Percentiles rank a stretch among this genome's conserved stretches.
Conservation (phyloP, 2,113 vertebrate genomes). For the Carettochelys insculpta region DNA sequence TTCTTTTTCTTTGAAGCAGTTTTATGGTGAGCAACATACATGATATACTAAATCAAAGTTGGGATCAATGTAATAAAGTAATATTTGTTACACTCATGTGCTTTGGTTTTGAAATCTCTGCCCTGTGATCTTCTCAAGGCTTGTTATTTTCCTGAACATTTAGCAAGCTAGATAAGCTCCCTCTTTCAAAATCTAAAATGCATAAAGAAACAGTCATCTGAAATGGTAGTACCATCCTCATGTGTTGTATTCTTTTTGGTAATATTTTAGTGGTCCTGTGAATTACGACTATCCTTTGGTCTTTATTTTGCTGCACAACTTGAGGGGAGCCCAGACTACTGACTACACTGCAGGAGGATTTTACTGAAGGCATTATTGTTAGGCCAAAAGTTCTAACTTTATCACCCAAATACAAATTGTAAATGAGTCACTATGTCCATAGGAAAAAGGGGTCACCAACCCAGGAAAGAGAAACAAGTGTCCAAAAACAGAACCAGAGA, state of each 20-base stretch:
- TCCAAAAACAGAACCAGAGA: background rate
- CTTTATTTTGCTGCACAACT: background rate
- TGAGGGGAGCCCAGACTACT: background rate
- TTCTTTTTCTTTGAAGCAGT: background rate
- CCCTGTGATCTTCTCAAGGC: background rate
- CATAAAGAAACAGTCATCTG: background rate
- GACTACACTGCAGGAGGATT: background rate
- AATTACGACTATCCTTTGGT: background rate
- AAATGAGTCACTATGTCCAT: background rate
- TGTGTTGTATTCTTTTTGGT: background rate
- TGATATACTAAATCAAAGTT: background rate
- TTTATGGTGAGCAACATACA: background rate
- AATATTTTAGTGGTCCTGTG: background rate
- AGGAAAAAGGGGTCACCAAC: background rate
- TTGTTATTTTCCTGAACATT: background rate
- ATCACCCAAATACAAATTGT: background rate
- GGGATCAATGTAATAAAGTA: background rate
- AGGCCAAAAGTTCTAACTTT: background rate
- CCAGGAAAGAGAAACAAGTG: background rate
- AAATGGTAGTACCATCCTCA: background rate
- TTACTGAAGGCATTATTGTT: background rate
- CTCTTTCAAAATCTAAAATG: background rate
- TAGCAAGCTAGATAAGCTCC: background rate
- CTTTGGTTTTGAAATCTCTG: background rate
- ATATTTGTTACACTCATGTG: background rate